Evolutionary conservation across 37 sponge, comb jelly and placozoan genomes (phyloP), one percentile per base, ranked within the genome.

Genomic region (Haliclona indistincta): DNA sequence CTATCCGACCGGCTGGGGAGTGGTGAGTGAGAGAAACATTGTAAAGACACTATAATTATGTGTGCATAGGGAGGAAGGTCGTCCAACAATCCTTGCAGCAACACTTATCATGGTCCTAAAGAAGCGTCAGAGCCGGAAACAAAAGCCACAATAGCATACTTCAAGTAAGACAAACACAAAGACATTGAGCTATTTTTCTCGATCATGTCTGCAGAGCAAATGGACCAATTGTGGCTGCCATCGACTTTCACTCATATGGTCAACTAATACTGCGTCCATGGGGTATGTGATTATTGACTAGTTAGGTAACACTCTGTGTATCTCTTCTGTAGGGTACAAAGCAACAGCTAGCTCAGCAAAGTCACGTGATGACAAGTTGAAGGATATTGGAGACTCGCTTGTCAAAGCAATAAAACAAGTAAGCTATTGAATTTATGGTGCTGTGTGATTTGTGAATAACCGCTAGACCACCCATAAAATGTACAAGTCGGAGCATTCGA

Each of bases 61-160:
- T 68, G 25, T 43, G 25, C 42, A 68, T 43, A 40, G 47, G 43
- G 70, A 43, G 47, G 49, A 42, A 63, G 64, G 64, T 63, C 25
- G 63, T 87, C 88, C 23, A 64, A 61, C 28, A 66, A 74, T 42
- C 75, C 78, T 1, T 94, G 94, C 73, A 70, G 77, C 54, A 91
- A 94, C 38, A 78, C 77, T 5, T 94, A 94, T 62, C 87, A 64
- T 54, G 94, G 94, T 26, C 17, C 56, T 17, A 40, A 47, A 19
- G 76, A 80, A 6, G 86, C 54, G 15, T 94, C 94, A 33, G 94
- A 94, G 49, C 89, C 89, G 35, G 94, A 94, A 42, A 77, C 75
- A 28, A 64, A 86, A 35, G 54, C 43, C 47, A 82, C 71, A 15
- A 70, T 53, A 0, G 73, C 78, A 22, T 89, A 83, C 56, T 89